phyloP scores from a whole-genome alignment of 2,113 vertebrate species.

The Gasterosteus nipponicus region DNA sequence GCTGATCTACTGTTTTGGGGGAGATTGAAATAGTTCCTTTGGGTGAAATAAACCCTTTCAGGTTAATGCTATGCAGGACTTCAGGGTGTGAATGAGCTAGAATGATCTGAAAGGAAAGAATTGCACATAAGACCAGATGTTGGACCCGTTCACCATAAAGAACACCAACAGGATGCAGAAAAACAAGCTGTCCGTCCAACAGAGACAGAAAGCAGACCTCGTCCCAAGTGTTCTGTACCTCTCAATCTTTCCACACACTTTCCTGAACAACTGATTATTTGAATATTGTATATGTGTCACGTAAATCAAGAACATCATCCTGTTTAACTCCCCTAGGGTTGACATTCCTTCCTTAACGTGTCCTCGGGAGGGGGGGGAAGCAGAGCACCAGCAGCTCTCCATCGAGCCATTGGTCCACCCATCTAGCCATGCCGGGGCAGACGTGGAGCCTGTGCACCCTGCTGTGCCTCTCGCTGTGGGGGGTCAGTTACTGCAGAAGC shows the following conservation, averaged over 20 bases:
- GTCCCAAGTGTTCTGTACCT: constrained; percentile 19
- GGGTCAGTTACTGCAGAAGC: constrained; percentile 69
- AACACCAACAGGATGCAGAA: constrained; percentile 25
- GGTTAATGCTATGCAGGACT: background rate
- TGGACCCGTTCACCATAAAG: too few relatives aligned
- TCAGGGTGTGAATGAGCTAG: background rate
- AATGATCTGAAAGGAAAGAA: background rate
- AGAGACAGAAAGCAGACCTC: constrained; percentile 59
- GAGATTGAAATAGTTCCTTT: background rate
- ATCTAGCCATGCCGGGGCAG: constrained; percentile 83
- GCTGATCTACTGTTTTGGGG: background rate
- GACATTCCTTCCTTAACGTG: constrained; percentile 7
- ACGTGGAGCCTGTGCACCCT: constrained; percentile 85
- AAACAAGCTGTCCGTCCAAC: constrained; percentile 35
- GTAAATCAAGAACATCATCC: constrained; percentile 10
- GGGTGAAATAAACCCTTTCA: background rate
- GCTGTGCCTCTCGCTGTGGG: constrained; percentile 82
- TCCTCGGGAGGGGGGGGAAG: constrained; percentile 54
- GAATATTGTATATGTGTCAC: constrained; percentile 14
- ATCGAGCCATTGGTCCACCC: constrained; percentile 50
- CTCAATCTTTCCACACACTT: constrained; percentile 44
- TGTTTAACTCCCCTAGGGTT: constrained; percentile 9
- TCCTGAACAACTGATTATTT: constrained; percentile 28
- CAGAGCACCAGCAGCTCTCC: constrained; percentile 51
- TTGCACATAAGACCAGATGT: too few relatives aligned